Evolutionary conservation across 2,113 vertebrate genomes (phyloP).

Genomic region (Illadopsis cleaveri): DNA sequence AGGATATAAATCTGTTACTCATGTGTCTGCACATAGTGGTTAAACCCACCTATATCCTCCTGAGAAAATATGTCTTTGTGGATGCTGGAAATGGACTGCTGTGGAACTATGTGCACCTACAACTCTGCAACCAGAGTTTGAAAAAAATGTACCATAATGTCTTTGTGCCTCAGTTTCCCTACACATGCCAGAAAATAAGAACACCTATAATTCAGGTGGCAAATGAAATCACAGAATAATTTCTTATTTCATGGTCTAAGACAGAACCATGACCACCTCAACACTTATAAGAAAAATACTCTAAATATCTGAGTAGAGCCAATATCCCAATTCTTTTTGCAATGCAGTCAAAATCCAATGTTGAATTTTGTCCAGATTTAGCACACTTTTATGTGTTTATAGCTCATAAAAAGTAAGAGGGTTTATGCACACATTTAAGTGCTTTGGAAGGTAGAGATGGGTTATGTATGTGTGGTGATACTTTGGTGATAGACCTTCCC

Average conservation of each 20-base stretch:
- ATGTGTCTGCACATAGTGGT: not conserved
- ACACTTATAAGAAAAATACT: not conserved
- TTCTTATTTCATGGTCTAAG: not conserved
- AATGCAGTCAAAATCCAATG: not conserved
- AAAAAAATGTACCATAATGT: not conserved
- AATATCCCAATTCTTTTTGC: not conserved
- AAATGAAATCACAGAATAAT: not conserved
- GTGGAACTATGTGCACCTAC: not conserved
- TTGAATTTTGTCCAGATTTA: conserved; percentile 14
- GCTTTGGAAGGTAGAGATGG: not conserved
- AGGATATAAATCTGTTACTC: not conserved
- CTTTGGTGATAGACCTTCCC: not conserved
- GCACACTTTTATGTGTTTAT: not conserved
- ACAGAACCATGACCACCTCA: not conserved
- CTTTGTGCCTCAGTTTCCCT: not conserved
- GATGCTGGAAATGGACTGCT: not conserved
- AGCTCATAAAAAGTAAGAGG: not conserved
- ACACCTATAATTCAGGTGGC: not conserved
- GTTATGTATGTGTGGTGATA: not conserved
- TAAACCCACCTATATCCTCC: not conserved
- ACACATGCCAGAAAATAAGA: not conserved
- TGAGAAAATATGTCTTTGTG: not conserved
- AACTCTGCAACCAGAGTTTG: not conserved
- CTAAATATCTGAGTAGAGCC: not conserved
- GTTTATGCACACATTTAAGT: not conserved